A percentile compares a stretch with the other conserved stretches of the same genome.
These are phyloP conservation scores for Sebastes hopkinsi DNA, from an alignment of 2,797 vertebrate species.

Conservation along the genomic window DNA sequence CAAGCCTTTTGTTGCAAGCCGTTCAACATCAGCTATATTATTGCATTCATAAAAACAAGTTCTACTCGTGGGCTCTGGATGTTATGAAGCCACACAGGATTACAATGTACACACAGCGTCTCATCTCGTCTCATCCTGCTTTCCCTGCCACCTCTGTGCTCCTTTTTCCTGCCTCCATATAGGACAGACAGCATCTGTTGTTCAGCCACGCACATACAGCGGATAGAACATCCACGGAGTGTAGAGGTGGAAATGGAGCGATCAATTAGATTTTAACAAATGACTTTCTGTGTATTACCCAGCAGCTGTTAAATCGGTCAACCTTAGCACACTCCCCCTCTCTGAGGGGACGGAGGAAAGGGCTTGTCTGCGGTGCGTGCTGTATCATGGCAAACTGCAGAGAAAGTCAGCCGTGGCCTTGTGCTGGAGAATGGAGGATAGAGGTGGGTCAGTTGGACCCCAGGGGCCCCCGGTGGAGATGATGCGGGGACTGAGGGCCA, in stretches of 20 bases:
- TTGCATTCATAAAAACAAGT: constrained; percentile 26
- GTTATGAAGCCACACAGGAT: constrained; percentile 30
- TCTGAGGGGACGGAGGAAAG: constrained; percentile 65
- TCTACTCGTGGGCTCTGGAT: constrained; percentile 4
- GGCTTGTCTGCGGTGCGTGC: constrained; percentile 66
- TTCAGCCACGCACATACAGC: constrained; percentile 58
- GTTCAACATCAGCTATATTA: constrained; percentile 24
- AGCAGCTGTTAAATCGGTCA: constrained; percentile 85
- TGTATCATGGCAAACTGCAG: constrained; percentile 78
- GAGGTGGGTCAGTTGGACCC: constrained; percentile 74
- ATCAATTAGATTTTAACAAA: constrained; percentile 88
- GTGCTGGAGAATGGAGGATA: constrained; percentile 56
- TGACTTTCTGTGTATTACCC: constrained; percentile 83
- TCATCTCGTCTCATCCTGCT: background rate
- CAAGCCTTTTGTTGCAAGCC: constrained; percentile 2
- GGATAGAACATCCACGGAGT: constrained; percentile 66
- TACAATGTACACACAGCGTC: constrained; percentile 3
- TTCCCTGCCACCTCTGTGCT: background rate
- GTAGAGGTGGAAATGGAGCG: constrained; percentile 79
- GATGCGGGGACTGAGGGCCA: constrained; percentile 66
- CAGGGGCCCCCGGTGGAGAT: constrained; percentile 67
- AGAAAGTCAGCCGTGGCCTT: constrained; percentile 85
- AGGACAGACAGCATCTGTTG: constrained; percentile 75
- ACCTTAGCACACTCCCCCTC: constrained; percentile 66
- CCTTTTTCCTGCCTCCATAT: constrained; percentile 6